phyloP scores from a whole-genome alignment of 2,797 vertebrate species.

The Onychomys leucogaster region DNA sequence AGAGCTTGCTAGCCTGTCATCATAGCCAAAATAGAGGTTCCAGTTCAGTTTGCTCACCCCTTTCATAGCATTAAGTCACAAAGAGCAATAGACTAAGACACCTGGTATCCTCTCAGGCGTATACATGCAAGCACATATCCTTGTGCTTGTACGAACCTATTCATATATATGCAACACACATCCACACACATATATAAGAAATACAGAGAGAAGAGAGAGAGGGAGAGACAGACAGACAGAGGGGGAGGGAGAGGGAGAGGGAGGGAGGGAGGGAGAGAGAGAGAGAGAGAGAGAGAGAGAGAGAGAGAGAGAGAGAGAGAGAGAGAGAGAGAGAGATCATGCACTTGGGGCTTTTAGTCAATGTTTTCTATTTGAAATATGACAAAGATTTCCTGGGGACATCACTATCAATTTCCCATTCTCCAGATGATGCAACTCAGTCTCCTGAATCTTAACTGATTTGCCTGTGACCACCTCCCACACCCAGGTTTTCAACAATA shows the following conservation, averaged over 20 bases:
- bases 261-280: not conserved
- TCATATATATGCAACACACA: not conserved
- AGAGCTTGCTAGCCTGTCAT: not conserved
- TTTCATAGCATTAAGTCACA: not conserved
- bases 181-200: not conserved
- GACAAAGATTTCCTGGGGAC: not conserved
- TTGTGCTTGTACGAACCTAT: not conserved
- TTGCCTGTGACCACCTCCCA: not conserved
- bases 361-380: conserved; percentile 44
- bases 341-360: not conserved
- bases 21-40: not conserved
- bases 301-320: not conserved
- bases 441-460: not conserved
- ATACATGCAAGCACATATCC: not conserved
- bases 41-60: not conserved
- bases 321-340: not conserved
- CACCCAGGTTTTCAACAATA: not conserved
- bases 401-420: conserved; percentile 18
- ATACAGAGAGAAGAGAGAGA: not conserved
- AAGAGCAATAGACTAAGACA: not conserved
- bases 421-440: conserved; percentile 30
- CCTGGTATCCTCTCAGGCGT: not conserved
- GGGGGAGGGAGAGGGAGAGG: not conserved
- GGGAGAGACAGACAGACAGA: not conserved
- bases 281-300: not conserved